Conservation (phyloP, 2,888 invertebrate species). For the Stenoptilia bipunctidactyla region DNA sequence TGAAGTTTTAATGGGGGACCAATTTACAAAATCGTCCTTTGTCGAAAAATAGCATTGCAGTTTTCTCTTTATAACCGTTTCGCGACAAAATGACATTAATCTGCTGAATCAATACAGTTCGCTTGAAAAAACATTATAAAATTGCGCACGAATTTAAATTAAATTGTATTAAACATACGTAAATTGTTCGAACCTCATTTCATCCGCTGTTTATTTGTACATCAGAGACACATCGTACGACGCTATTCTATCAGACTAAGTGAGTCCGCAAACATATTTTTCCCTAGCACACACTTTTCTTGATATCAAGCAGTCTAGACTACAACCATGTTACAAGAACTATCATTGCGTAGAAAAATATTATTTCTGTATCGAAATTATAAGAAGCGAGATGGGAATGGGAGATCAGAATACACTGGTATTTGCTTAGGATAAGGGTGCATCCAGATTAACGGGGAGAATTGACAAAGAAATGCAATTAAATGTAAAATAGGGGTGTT, state of each 20-base stretch:
- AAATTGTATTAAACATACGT: too few relatives aligned
- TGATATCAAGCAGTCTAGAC: conserved; percentile 56
- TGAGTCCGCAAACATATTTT: conserved; percentile 48
- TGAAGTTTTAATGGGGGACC: background rate
- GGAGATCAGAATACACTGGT: conserved; percentile 24
- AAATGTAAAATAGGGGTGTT: conserved; percentile 68
- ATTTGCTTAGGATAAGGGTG: conserved; percentile 47
- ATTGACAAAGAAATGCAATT: conserved; percentile 70
- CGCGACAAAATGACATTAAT: too few relatives aligned
- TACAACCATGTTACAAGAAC: conserved; percentile 25
- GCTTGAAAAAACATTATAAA: too few relatives aligned
- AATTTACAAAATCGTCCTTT: background rate
- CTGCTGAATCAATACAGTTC: too few relatives aligned
- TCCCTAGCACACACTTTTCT: conserved; percentile 45
- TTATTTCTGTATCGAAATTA: background rate
- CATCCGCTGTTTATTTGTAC: too few relatives aligned
- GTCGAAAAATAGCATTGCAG: background rate
- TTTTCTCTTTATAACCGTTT: background rate
- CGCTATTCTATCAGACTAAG: conserved; percentile 34
- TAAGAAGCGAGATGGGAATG: conserved; percentile 10
- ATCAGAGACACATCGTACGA: too few relatives aligned
- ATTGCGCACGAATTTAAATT: too few relatives aligned
- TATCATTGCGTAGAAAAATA: conserved; percentile 8
- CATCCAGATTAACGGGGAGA: conserved; percentile 62
- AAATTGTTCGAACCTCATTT: too few relatives aligned